phyloP scores from a whole-genome alignment of 2,888 invertebrate genomes.

The Ectemnius cavifrons region DNA sequence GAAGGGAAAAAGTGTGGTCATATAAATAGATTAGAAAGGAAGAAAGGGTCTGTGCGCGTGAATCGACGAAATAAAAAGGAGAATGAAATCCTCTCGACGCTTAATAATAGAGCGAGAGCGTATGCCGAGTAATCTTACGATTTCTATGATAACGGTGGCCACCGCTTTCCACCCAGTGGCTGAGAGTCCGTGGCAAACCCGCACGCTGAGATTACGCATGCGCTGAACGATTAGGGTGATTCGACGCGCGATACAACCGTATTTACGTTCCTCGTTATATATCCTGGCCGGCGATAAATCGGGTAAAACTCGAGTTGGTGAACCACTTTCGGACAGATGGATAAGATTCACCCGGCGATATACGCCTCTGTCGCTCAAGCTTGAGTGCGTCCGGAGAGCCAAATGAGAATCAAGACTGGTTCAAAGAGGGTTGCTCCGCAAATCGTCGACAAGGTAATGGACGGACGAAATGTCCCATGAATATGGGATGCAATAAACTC shows the following conservation, averaged over 20 bases:
- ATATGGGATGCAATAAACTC: neutral
- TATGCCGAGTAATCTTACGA: conserved; percentile 34
- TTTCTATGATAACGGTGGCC: conserved; percentile 65
- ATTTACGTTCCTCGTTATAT: conserved; percentile 5
- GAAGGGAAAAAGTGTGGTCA: neutral
- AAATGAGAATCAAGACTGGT: neutral
- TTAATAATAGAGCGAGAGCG: conserved; percentile 7
- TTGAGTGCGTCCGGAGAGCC: neutral
- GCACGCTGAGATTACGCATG: neutral
- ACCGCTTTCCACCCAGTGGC: neutral
- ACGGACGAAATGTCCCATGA: neutral
- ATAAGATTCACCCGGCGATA: neutral
- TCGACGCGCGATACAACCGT: neutral
- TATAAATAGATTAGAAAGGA: neutral
- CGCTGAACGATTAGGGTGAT: neutral
- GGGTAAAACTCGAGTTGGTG: neutral
- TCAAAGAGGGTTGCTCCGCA: neutral
- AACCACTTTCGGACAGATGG: conserved; percentile 7
- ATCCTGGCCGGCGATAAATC: neutral
- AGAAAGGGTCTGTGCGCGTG: neutral
- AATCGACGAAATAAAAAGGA: neutral
- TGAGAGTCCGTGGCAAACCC: neutral
- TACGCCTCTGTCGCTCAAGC: neutral
- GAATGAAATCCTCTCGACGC: neutral
- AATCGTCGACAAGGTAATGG: neutral